phyloP scores from a whole-genome alignment of 2,113 vertebrate species.

The Oncorhynchus kisutch region DNA sequence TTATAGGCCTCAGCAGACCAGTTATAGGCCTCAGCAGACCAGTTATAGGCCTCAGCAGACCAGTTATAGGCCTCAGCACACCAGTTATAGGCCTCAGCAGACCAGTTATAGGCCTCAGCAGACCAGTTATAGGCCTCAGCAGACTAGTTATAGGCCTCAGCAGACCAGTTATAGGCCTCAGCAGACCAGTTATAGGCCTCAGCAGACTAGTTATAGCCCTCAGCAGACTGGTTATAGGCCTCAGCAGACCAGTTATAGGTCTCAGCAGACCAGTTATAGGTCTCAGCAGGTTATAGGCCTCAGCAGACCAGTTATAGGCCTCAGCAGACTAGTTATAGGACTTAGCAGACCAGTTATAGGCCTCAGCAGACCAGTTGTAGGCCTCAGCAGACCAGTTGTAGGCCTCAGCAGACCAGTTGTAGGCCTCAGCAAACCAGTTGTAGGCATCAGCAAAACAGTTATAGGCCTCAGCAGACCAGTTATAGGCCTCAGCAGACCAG shows the following conservation, averaged over 20 bases:
- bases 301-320: background rate
- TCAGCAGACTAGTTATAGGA: background rate
- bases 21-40: too few relatives aligned
- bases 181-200: background rate
- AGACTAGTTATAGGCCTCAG: background rate
- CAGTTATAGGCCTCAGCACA: too few relatives aligned
- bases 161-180: background rate
- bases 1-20: too few relatives aligned
- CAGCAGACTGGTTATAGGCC: too few relatives aligned
- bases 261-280: background rate
- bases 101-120: background rate
- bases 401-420: background rate
- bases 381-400: background rate
- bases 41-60: too few relatives aligned
- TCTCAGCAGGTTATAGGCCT: background rate
- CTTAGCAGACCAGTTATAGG: background rate
- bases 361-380: background rate
- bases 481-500: background rate
- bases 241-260: background rate
- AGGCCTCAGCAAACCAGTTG: background rate
- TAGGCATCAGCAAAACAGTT: background rate
- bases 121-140: too few relatives aligned
- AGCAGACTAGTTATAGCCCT: background rate
- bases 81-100: background rate
- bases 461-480: background rate